Conservation (phyloP, 2,797 vertebrate genomes). For the Thunnus albacares region DNA sequence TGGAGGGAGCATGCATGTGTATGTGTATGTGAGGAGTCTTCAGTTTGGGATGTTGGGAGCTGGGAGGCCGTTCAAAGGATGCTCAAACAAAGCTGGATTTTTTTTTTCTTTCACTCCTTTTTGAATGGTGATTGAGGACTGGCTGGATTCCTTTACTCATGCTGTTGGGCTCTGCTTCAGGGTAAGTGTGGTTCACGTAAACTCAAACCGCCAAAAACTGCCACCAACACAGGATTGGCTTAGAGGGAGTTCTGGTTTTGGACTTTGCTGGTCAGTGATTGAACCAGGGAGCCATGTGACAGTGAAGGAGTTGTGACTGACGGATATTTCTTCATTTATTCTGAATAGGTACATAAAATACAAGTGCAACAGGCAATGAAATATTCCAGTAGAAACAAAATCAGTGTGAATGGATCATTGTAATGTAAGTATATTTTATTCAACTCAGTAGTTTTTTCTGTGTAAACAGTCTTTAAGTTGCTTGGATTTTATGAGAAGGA, state of each 20-base stretch:
- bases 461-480: not conserved
- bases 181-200: conserved; percentile 84
- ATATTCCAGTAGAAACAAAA: conserved; percentile 24
- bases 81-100: conserved; percentile 85
- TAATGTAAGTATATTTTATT: conserved; percentile 73
- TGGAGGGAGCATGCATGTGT: conserved; percentile 57
- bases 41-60: conserved; percentile 76
- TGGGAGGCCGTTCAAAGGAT: conserved; percentile 83
- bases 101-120: conserved; percentile 69
- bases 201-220: conserved; percentile 83
- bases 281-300: conserved; percentile 62
- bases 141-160: conserved; percentile 84
- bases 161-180: conserved; percentile 74
- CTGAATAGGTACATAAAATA: not conserved
- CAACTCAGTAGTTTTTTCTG: conserved; percentile 18
- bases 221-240: conserved; percentile 64
- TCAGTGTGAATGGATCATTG: conserved; percentile 55
- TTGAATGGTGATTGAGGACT: conserved; percentile 84
- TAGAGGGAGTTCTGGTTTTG: conserved; percentile 69
- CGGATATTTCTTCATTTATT: conserved; percentile 27
- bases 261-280: conserved; percentile 64
- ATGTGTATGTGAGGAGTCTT: conserved; percentile 62
- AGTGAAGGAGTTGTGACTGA: conserved; percentile 41
- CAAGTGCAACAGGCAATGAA: conserved; percentile 20
- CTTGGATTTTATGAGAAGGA: not conserved